Percentiles rank a stretch among this genome's conserved stretches.
phyloP scores from a whole-genome alignment of 2,888 invertebrate genomes.

The Torymus auratus region DNA sequence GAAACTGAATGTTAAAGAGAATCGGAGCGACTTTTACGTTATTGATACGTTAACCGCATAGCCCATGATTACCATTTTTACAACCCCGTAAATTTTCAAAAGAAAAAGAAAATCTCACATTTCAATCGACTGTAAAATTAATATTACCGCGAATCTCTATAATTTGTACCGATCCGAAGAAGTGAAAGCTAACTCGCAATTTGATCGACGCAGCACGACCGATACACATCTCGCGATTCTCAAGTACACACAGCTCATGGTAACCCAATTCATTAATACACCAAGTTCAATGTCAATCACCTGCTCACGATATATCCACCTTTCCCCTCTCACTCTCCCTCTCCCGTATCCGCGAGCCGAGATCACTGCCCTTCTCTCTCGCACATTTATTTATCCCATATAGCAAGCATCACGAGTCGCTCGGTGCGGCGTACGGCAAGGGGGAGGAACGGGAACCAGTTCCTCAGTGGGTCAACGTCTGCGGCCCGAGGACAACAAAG shows the following conservation, averaged over 20 bases:
- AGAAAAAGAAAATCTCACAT: too few species aligned
- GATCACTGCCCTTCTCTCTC: slow-evolving; percentile 34
- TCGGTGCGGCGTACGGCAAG: slow-evolving; percentile 46
- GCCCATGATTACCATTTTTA: too few species aligned
- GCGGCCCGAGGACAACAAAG: slow-evolving; percentile 13
- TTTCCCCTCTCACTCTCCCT: slow-evolving; percentile 34
- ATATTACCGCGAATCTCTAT: too few species aligned
- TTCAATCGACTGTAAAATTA: too few species aligned
- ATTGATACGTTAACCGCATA: too few species aligned
- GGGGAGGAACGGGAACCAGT: slow-evolving; percentile 75
- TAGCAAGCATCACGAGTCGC: neutral
- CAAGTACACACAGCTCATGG: neutral
- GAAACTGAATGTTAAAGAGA: too few species aligned
- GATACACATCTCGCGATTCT: too few species aligned
- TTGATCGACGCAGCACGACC: too few species aligned
- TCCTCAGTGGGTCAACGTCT: slow-evolving; percentile 75
- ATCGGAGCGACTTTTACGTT: too few species aligned
- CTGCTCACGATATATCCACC: slow-evolving; percentile 7
- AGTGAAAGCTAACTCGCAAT: too few species aligned
- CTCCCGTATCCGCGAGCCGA: neutral
- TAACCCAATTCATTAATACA: slow-evolving; percentile 5
- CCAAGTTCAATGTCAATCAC: slow-evolving; percentile 26
- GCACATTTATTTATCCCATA: neutral
- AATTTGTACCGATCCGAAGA: too few species aligned
- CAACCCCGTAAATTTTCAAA: too few species aligned